Conservation (phyloP, 2,797 vertebrate genomes). For the Myotis findleyi region DNA sequence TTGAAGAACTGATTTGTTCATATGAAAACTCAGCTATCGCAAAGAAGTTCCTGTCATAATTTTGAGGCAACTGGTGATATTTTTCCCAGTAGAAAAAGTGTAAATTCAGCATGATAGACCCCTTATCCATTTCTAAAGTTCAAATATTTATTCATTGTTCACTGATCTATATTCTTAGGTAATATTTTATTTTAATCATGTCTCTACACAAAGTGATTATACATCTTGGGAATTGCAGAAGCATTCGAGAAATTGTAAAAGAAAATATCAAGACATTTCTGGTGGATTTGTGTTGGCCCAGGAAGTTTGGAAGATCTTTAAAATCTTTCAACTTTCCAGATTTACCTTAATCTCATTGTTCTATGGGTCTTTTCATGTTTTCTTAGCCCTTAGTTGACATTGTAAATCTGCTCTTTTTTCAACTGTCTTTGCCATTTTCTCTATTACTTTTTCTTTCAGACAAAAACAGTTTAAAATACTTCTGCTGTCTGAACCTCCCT, state of each 20-base stretch:
- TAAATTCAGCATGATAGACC: not conserved
- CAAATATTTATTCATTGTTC: slow-evolving; percentile 30
- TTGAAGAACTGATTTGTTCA: slow-evolving; percentile 8
- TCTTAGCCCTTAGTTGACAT: slow-evolving; percentile 43
- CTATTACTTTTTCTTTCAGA: slow-evolving; percentile 60
- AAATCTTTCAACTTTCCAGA: slow-evolving; percentile 50
- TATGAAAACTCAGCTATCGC: slow-evolving; percentile 12
- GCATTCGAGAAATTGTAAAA: not conserved
- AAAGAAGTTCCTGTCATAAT: slow-evolving; percentile 19
- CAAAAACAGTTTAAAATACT: slow-evolving; percentile 40
- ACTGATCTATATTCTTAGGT: not conserved
- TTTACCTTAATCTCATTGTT: slow-evolving; percentile 37
- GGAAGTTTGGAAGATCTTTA: slow-evolving; percentile 37
- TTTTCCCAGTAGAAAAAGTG: not conserved
- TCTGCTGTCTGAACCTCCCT: not conserved
- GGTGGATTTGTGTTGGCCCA: not conserved
- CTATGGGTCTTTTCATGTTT: slow-evolving; percentile 37
- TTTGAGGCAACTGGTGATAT: not conserved
- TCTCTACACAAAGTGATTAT: slow-evolving; percentile 9
- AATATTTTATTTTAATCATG: slow-evolving; percentile 47
- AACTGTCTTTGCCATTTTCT: slow-evolving; percentile 48
- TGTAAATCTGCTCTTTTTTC: slow-evolving; percentile 53
- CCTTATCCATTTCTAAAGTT: not conserved
- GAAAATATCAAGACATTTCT: slow-evolving; percentile 14
- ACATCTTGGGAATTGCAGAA: not conserved